Conservation (phyloP, 64 coral and sea anemone species). For the Actinia equina region DNA sequence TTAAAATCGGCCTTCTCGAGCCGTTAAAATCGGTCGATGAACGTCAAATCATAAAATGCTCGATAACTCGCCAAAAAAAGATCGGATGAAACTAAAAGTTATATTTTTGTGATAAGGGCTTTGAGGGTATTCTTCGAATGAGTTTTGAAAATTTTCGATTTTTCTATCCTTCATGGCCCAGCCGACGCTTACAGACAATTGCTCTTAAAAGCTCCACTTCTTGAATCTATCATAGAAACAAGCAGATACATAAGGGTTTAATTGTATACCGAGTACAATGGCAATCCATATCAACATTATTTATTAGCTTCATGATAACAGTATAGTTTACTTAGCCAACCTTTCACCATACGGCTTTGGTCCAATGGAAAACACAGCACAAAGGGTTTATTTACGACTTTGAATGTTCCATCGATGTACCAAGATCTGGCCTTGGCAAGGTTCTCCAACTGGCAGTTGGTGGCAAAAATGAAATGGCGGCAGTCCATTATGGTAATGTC, state of each 20-base stretch:
- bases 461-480: slow-evolving; percentile 18
- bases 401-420: slow-evolving; percentile 26
- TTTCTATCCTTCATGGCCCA: too few species aligned
- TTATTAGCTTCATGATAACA: not conserved
- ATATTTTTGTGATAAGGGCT: too few species aligned
- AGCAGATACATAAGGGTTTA: not conserved
- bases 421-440: slow-evolving; percentile 2
- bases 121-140: too few species aligned
- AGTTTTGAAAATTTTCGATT: too few species aligned
- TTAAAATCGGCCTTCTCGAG: too few species aligned
- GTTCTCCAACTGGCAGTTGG: not conserved
- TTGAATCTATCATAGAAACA: not conserved
- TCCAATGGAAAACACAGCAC: slow-evolving; percentile 16
- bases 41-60: too few species aligned
- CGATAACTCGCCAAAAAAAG: too few species aligned
- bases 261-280: not conserved
- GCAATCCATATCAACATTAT: not conserved
- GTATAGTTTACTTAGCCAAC: not conserved
- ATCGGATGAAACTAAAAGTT: too few species aligned
- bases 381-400: not conserved
- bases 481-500: not conserved
- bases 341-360: slow-evolving; percentile 1
- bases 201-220: not conserved
- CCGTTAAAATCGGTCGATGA: too few species aligned
- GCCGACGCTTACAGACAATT: too few species aligned